phyloP scores from a whole-genome alignment of 2,888 invertebrate genomes.

The Rhagonycha fulva region DNA sequence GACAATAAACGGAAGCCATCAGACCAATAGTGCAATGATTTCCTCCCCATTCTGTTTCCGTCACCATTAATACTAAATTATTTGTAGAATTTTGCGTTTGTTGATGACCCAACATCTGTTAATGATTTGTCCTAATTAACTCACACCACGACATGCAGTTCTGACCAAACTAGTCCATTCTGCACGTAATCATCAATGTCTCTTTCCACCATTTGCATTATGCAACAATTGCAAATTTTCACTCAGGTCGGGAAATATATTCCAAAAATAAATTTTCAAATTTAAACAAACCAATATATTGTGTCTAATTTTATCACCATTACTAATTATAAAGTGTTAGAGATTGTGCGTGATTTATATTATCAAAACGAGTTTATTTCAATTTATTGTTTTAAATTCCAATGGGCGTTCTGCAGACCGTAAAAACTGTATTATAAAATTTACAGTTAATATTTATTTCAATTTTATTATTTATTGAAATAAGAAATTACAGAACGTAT shows the following conservation, averaged over 20 bases:
- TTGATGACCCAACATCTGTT: slow-evolving; percentile 55
- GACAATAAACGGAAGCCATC: slow-evolving; percentile 47
- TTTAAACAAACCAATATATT: slow-evolving; percentile 22
- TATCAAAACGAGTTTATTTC: neutral
- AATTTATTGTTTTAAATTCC: neutral
- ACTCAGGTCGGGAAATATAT: neutral
- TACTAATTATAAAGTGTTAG: slow-evolving; percentile 7
- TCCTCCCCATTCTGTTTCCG: slow-evolving; percentile 54
- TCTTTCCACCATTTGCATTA: neutral
- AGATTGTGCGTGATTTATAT: slow-evolving; percentile 14
- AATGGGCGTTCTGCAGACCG: neutral
- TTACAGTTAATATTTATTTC: neutral
- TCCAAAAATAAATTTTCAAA: slow-evolving; percentile 1
- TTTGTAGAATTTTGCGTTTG: slow-evolving; percentile 53
- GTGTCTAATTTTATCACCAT: slow-evolving; percentile 13
- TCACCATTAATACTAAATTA: slow-evolving; percentile 54
- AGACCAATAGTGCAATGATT: slow-evolving; percentile 51
- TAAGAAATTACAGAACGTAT: neutral
- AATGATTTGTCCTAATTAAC: slow-evolving; percentile 59
- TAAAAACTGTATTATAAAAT: neutral
- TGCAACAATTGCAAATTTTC: neutral
- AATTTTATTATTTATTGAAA: neutral
- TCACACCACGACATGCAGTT: slow-evolving; percentile 39
- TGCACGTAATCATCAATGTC: slow-evolving; percentile 9
- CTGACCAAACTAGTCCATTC: slow-evolving; percentile 7